Evolutionary conservation across 2,888 invertebrate species (phyloP).

Genomic region (Microctonus brassicae): DNA sequence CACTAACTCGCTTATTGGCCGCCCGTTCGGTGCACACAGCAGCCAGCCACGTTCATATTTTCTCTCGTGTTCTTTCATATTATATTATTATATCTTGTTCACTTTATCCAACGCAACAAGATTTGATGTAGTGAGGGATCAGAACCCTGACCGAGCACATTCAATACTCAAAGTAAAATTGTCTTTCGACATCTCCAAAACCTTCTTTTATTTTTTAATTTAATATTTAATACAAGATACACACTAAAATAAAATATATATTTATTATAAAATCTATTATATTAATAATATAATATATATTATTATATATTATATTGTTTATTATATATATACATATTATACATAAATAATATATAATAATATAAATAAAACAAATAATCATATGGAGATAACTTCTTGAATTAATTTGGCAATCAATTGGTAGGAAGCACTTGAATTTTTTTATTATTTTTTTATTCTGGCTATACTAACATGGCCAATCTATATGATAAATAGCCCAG

Average conservation of each 20-base stretch:
- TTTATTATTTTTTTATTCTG: neutral
- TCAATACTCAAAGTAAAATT: constrained; percentile 36
- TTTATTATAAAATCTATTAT: too few species aligned
- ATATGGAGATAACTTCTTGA: constrained; percentile 1
- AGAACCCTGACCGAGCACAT: constrained; percentile 44
- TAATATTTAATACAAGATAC: neutral
- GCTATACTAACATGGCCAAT: constrained; percentile 53
- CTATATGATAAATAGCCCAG: constrained; percentile 66
- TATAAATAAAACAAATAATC: too few species aligned
- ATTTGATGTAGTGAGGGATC: constrained; percentile 44
- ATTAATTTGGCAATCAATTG: neutral
- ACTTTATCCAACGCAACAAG: constrained; percentile 12
- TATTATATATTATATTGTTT: too few species aligned
- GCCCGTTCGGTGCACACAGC: constrained; percentile 52
- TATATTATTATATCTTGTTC: constrained; percentile 28
- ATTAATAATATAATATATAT: too few species aligned
- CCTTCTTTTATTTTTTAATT: neutral
- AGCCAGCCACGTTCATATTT: constrained; percentile 40
- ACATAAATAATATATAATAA: too few species aligned
- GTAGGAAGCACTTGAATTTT: neutral
- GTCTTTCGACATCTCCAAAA: constrained; percentile 14
- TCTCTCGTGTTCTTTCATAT: constrained; percentile 35
- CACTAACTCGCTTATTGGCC: constrained; percentile 59
- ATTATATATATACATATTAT: neutral
- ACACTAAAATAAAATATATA: too few species aligned